These are phyloP conservation scores for Heliconius congener DNA, from an alignment of 1,140 invertebrate genomes.

Conservation along the genomic window DNA sequence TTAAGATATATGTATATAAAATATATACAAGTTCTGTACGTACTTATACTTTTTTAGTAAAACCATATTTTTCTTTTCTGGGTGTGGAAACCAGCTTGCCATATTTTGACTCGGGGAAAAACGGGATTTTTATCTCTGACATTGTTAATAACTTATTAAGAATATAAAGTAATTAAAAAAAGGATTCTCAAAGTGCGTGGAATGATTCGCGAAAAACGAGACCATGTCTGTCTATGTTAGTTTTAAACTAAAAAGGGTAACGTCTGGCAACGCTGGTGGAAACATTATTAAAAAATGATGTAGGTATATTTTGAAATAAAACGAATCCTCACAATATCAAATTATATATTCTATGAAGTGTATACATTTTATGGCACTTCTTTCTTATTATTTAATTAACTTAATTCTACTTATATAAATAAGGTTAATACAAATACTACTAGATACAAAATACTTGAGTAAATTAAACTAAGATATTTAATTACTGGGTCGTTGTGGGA, in stretches of 20 bases:
- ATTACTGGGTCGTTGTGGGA: not conserved
- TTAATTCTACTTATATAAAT: constrained; percentile 28
- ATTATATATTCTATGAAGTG: constrained; percentile 61
- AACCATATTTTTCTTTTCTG: not conserved
- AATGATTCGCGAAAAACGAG: too few relatives aligned
- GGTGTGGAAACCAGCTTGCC: not conserved
- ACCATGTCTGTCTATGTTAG: too few relatives aligned
- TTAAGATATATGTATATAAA: not conserved
- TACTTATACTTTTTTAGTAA: too few relatives aligned
- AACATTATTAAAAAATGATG: not conserved
- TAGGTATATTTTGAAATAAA: constrained; percentile 7
- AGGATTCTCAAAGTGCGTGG: too few relatives aligned
- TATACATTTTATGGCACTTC: constrained; percentile 69
- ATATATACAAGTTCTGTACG: too few relatives aligned
- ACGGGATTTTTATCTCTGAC: too few relatives aligned
- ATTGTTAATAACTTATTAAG: too few relatives aligned
- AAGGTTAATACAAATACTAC: constrained; percentile 40
- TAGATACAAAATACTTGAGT: constrained; percentile 20
- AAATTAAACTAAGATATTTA: not conserved
- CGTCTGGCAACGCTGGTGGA: too few relatives aligned
- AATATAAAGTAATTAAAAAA: too few relatives aligned
- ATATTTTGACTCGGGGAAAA: too few relatives aligned
- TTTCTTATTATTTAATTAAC: constrained; percentile 50
- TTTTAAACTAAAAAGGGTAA: too few relatives aligned
- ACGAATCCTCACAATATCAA: constrained; percentile 21